phyloP scores from a whole-genome alignment of 2,888 invertebrate species.

The Amblyjoppa fuscipennis region DNA sequence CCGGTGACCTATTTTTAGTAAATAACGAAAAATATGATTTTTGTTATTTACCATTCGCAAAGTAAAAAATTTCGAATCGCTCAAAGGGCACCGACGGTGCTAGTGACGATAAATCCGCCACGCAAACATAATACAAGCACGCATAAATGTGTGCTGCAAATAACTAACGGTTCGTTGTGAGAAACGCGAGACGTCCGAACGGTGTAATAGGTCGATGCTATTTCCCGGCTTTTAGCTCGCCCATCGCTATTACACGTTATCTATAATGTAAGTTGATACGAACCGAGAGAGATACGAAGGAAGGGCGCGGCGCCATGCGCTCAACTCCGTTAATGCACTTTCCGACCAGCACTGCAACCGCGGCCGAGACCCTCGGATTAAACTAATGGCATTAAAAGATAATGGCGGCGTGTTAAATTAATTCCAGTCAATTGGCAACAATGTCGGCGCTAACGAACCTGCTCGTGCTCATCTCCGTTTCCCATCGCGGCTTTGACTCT shows the following conservation, averaged over 20 bases:
- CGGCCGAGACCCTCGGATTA: slow-evolving; percentile 27
- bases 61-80: too few relatives aligned
- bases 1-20: too few relatives aligned
- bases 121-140: not conserved
- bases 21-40: too few relatives aligned
- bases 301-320: slow-evolving; percentile 39
- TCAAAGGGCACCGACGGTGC: too few relatives aligned
- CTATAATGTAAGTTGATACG: slow-evolving; percentile 52
- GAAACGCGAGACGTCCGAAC: not conserved
- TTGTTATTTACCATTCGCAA: too few relatives aligned
- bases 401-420: slow-evolving; percentile 42
- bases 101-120: not conserved
- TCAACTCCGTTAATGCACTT: not conserved
- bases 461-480: slow-evolving; percentile 8
- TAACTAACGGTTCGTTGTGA: not conserved
- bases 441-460: slow-evolving; percentile 25
- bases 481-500: not conserved
- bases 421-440: slow-evolving; percentile 48
- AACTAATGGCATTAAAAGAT: slow-evolving; percentile 52
- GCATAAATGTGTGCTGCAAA: not conserved
- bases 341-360: slow-evolving; percentile 4
- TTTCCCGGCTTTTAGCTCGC: slow-evolving; percentile 37
- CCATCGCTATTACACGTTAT: slow-evolving; percentile 38
- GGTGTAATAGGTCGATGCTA: slow-evolving; percentile 36
- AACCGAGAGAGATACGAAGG: slow-evolving; percentile 21